Percentiles rank a stretch among this genome's conserved stretches.
phyloP scores from a whole-genome alignment of 2,888 invertebrate species.

The Chalcis sispes region DNA sequence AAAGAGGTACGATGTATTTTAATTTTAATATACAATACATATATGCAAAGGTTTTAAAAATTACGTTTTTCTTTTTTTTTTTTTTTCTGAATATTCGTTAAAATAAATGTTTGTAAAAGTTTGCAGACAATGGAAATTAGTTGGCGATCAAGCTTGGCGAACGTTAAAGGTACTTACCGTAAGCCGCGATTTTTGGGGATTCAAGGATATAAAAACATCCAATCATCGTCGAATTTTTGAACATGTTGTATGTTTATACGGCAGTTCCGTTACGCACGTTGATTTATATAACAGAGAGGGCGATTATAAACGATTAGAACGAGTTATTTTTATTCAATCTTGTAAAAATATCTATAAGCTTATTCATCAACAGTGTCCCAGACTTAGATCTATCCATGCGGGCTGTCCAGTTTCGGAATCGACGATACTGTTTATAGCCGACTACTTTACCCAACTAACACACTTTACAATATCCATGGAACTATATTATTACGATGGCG shows the following conservation, averaged over 20 bases:
- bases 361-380: constrained; percentile 1
- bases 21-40: background rate
- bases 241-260: background rate
- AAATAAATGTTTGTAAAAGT: background rate
- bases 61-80: background rate
- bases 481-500: background rate
- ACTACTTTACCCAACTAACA: background rate
- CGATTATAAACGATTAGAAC: background rate
- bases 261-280: background rate
- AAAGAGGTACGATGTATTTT: background rate
- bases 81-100: background rate
- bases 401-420: background rate
- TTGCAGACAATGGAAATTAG: constrained; percentile 1
- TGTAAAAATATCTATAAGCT: background rate
- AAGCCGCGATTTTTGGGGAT: background rate
- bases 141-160: background rate
- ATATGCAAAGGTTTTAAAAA: background rate
- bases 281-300: background rate
- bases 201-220: background rate
- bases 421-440: background rate
- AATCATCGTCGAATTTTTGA: background rate
- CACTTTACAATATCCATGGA: background rate
- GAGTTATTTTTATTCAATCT: background rate
- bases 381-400: background rate
- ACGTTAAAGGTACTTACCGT: background rate